phyloP scores from a whole-genome alignment of 1,140 invertebrate species.

The Dendroctonus ponderosae region DNA sequence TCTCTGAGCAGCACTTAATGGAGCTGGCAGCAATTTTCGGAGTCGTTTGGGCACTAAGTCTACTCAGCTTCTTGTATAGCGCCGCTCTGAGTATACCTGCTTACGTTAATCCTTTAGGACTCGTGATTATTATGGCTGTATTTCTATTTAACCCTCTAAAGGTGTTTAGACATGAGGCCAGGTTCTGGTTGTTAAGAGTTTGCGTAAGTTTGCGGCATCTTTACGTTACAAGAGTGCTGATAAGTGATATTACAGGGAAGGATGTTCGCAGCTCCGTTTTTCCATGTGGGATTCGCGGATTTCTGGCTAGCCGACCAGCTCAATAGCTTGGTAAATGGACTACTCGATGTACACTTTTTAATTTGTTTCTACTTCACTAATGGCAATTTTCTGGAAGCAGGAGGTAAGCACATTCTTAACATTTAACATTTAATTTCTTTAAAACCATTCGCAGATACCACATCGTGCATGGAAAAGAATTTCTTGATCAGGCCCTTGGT shows the following conservation, averaged over 20 bases:
- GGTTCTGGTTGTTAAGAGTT: constrained; percentile 60
- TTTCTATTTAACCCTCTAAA: constrained; percentile 81
- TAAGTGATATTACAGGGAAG: constrained; percentile 52
- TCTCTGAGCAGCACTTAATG: constrained; percentile 83
- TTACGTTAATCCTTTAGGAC: constrained; percentile 72
- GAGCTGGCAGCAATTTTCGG: constrained; percentile 84
- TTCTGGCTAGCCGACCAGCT: constrained; percentile 94
- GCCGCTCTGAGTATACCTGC: constrained; percentile 71
- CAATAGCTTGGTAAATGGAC: constrained; percentile 73
- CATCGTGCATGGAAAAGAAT: constrained; percentile 52
- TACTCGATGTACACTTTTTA: constrained; percentile 81
- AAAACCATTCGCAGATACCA: constrained; percentile 45
- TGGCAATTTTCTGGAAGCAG: constrained; percentile 51
- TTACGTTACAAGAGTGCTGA: background rate
- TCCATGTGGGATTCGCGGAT: constrained; percentile 84
- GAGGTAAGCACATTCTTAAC: constrained; percentile 38
- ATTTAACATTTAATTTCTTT: no score
- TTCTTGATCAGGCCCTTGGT: constrained; percentile 62
- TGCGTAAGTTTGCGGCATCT: constrained; percentile 46
- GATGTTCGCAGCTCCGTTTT: constrained; percentile 78
- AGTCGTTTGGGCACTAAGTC: constrained; percentile 77
- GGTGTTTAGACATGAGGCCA: constrained; percentile 75
- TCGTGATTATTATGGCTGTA: constrained; percentile 67
- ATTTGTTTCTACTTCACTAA: constrained; percentile 62
- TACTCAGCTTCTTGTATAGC: constrained; percentile 68